Percentiles rank a stretch among this genome's conserved stretches.
These are phyloP conservation scores for Himalopsyche kuldschensis DNA, from an alignment of 2,888 invertebrate species.

Conservation along the genomic window DNA sequence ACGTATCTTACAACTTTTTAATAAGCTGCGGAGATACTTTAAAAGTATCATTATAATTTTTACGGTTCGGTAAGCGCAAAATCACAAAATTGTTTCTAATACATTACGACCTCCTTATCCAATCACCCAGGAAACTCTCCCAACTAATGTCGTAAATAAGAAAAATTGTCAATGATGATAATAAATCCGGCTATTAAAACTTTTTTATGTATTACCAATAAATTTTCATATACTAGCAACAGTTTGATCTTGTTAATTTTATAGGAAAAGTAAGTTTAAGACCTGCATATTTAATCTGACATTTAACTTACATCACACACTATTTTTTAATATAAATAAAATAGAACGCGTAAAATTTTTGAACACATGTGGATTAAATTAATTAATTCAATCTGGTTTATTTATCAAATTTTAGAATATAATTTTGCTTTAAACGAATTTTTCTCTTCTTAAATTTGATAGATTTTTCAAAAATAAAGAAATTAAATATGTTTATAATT, in stretches of 20 bases:
- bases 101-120: neutral
- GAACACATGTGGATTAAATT: no score
- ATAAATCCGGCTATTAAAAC: neutral
- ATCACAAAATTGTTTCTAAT: neutral
- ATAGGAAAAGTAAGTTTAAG: no score
- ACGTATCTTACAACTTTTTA: neutral
- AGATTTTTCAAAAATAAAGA: no score
- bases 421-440: no score
- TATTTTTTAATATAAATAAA: no score
- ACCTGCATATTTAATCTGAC: no score
- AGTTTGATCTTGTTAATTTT: neutral
- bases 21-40: neutral
- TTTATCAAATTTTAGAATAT: no score
- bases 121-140: neutral
- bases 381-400: no score
- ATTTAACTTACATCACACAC: no score
- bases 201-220: neutral
- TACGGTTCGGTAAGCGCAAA: neutral
- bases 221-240: neutral
- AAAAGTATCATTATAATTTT: neutral
- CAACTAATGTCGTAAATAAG: neutral
- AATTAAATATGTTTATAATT: no score
- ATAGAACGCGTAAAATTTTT: no score
- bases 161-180: neutral
- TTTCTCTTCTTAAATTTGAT: no score